phyloP scores from a whole-genome alignment of 2,797 vertebrate genomes.

The Telmatherina bonti region DNA sequence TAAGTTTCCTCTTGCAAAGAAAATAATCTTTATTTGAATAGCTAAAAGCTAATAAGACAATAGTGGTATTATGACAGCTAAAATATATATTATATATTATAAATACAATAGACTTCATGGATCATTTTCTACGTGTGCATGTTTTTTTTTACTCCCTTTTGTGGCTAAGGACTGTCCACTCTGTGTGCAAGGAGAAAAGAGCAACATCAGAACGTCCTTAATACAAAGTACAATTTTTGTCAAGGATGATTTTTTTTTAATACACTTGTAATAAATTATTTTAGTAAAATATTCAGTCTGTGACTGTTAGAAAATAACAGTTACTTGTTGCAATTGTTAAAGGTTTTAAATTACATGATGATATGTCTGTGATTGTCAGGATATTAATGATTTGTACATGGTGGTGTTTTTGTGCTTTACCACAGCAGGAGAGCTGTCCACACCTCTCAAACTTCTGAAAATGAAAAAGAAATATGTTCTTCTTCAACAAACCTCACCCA shows the following conservation, averaged over 20 bases:
- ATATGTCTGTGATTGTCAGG: conserved; percentile 76
- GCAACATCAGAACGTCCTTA: conserved; percentile 51
- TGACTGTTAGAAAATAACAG: conserved; percentile 43
- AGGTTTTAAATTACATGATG: conserved; percentile 25
- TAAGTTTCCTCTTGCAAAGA: conserved; percentile 51
- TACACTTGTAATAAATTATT: conserved; percentile 82
- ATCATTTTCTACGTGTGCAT: conserved; percentile 64
- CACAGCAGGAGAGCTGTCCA: conserved; percentile 13
- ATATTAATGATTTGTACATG: conserved; percentile 28
- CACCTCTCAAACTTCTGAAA: conserved; percentile 35
- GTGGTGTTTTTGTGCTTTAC: conserved; percentile 24
- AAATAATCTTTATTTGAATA: conserved; percentile 76
- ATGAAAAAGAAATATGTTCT: conserved; percentile 21
- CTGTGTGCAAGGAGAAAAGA: conserved; percentile 66
- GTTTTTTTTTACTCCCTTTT: conserved; percentile 71
- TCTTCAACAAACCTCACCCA: conserved; percentile 20
- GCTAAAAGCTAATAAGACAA: conserved; percentile 84
- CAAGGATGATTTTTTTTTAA: conserved; percentile 58
- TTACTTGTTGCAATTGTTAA: conserved; percentile 40
- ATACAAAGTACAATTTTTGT: conserved; percentile 59
- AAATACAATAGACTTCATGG: conserved; percentile 80
- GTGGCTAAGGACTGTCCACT: conserved; percentile 63
- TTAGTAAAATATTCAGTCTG: conserved; percentile 58
- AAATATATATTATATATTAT: conserved; percentile 87
- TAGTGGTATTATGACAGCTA: conserved; percentile 85